phyloP scores from a whole-genome alignment of 2,113 vertebrate species.

The Cervus canadensis region DNA sequence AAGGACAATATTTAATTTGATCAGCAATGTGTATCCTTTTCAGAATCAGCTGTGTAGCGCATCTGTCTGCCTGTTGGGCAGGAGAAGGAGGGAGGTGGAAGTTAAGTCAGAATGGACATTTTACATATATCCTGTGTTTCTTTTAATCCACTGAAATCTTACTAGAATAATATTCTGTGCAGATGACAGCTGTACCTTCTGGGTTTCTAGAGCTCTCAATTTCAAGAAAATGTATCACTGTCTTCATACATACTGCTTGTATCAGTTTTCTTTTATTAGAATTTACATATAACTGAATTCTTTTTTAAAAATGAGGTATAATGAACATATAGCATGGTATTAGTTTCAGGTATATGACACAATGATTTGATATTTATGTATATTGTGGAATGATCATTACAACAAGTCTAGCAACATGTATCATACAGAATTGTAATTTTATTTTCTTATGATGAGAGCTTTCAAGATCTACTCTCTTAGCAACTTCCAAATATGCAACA shows the following conservation, averaged over 20 bases:
- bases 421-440: background rate
- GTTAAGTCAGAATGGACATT: background rate
- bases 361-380: background rate
- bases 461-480: background rate
- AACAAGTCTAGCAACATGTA: background rate
- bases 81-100: background rate
- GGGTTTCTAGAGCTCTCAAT: background rate
- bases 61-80: accelerated
- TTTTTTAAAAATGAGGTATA: background rate
- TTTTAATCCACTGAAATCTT: background rate
- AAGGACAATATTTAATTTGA: background rate
- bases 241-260: background rate
- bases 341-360: background rate
- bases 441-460: background rate
- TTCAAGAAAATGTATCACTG: background rate
- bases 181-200: background rate
- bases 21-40: background rate
- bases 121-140: background rate
- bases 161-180: background rate
- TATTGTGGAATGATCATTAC: background rate
- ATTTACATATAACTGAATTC: background rate
- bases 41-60: background rate
- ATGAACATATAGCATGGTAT: background rate
- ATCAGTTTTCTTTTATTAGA: background rate
- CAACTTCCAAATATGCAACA: background rate